These are phyloP conservation scores for Mizuhopecten yessoensis DNA, from an alignment of 1,140 invertebrate species.

Conservation along the genomic window DNA sequence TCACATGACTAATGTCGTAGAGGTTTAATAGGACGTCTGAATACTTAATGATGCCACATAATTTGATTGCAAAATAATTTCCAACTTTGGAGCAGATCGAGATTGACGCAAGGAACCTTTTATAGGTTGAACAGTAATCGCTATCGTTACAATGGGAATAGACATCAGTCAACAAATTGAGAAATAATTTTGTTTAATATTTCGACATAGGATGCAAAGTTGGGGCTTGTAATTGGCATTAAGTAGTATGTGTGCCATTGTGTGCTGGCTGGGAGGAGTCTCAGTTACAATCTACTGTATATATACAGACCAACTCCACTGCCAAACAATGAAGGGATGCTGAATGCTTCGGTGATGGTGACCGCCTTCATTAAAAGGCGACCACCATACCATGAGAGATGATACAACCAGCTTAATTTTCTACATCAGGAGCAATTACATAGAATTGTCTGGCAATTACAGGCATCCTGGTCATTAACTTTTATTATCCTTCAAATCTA, in stretches of 20 bases:
- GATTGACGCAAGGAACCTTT: not conserved
- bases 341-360: not conserved
- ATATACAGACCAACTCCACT: not conserved
- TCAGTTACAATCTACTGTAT: not conserved
- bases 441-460: slow-evolving; percentile 22
- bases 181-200: slow-evolving; percentile 40
- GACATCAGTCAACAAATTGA: not conserved
- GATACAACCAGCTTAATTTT: slow-evolving; percentile 34
- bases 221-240: not conserved
- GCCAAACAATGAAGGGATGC: slow-evolving; percentile 23
- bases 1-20: not conserved
- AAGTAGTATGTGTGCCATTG: not conserved
- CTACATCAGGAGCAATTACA: slow-evolving; percentile 32
- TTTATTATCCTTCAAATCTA: slow-evolving; percentile 40
- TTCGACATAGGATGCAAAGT: not conserved
- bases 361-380: slow-evolving; percentile 11
- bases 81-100: slow-evolving; percentile 37
- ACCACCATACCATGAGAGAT: slow-evolving; percentile 15
- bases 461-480: not conserved
- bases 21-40: slow-evolving; percentile 5
- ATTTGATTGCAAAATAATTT: slow-evolving; percentile 40
- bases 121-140: not conserved
- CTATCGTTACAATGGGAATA: slow-evolving; percentile 20
- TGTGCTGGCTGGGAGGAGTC: not conserved
- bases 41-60: slow-evolving; percentile 27